Conservation (phyloP, 2,113 vertebrate species). For the Todiramphus saurophagus region DNA sequence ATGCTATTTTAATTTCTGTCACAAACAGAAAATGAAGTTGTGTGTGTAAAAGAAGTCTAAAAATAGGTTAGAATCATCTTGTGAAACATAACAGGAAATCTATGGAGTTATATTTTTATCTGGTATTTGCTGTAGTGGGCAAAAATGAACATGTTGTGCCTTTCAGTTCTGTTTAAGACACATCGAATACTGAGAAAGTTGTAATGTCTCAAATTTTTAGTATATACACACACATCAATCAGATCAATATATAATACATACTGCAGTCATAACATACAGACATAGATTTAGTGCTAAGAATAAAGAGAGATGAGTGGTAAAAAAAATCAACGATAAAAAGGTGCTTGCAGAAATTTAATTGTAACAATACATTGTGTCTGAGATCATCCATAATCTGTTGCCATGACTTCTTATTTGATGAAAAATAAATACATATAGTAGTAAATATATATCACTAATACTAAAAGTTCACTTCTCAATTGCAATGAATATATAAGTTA, state of each 20-base stretch:
- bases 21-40: neutral
- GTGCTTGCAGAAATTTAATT: neutral
- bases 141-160: slow-evolving; percentile 7
- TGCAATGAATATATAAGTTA: neutral
- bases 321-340: neutral
- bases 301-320: neutral
- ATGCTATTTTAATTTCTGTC: neutral
- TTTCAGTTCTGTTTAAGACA: neutral
- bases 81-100: slow-evolving; percentile 25
- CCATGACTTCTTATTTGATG: neutral
- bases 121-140: neutral
- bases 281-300: neutral
- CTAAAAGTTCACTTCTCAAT: neutral
- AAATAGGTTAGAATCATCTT: slow-evolving; percentile 5
- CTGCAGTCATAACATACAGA: neutral
- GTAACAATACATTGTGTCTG: neutral
- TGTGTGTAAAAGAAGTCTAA: slow-evolving; percentile 16
- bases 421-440: neutral
- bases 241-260: neutral
- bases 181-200: neutral
- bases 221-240: neutral
- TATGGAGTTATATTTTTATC: slow-evolving; percentile 12
- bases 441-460: neutral
- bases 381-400: neutral
- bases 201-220: neutral